Percentiles rank a stretch among this genome's conserved stretches.
phyloP scores from a whole-genome alignment of 2,888 invertebrate species.

The Aleiodes alternator region DNA sequence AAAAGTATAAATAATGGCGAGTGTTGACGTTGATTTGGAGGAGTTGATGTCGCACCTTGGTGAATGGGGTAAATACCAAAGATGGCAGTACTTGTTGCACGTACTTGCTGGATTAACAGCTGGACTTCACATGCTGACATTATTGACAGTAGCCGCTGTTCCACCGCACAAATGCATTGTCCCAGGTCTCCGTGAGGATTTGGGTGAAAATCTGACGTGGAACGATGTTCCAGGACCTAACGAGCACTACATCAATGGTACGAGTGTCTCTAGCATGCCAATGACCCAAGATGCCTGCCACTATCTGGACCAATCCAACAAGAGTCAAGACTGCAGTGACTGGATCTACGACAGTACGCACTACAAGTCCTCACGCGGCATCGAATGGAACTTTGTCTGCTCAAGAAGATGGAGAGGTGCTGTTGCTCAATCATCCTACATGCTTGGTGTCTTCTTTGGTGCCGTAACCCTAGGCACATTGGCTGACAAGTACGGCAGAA shows the following conservation, averaged over 20 bases:
- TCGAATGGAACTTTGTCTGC: slow-evolving; percentile 91
- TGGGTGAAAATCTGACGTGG: slow-evolving; percentile 46
- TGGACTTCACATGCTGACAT: slow-evolving; percentile 88
- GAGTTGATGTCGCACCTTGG: slow-evolving; percentile 76
- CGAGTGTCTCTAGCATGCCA: slow-evolving; percentile 28
- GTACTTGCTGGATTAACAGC: slow-evolving; percentile 87
- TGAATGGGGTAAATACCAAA: slow-evolving; percentile 89
- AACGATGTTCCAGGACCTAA: slow-evolving; percentile 44
- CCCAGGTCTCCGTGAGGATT: slow-evolving; percentile 52
- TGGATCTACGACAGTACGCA: slow-evolving; percentile 87
- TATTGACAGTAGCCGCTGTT: slow-evolving; percentile 88
- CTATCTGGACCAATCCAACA: slow-evolving; percentile 72
- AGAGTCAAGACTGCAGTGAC: slow-evolving; percentile 75
- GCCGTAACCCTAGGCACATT: slow-evolving; percentile 86
- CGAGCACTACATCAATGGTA: slow-evolving; percentile 33
- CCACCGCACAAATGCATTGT: slow-evolving; percentile 81
- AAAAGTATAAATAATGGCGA: slow-evolving; percentile 55
- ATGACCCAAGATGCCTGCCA: slow-evolving; percentile 78
- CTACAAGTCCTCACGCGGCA: slow-evolving; percentile 83
- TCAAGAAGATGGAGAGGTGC: slow-evolving; percentile 88
- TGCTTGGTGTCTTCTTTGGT: slow-evolving; percentile 90
- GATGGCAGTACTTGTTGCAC: slow-evolving; percentile 86
- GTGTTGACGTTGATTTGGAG: slow-evolving; percentile 67
- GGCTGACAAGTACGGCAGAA: slow-evolving; percentile 88
- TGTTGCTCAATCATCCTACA: slow-evolving; percentile 85